Conservation (phyloP, 2,797 vertebrate species). For the Hemitrygon akajei region DNA sequence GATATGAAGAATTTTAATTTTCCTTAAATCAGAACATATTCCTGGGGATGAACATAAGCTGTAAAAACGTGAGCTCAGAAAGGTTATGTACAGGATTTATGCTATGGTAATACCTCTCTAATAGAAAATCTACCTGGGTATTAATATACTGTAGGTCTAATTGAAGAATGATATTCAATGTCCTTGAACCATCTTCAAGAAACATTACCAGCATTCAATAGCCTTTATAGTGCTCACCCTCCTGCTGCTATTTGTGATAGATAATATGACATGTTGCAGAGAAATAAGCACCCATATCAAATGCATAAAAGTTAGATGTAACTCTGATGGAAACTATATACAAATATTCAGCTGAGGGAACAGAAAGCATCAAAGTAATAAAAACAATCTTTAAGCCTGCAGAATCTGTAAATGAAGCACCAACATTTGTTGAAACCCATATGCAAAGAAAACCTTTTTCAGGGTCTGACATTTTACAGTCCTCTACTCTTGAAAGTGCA, state of each 20-base stretch:
- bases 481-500: background rate
- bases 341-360: background rate
- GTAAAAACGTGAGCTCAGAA: conserved; percentile 28
- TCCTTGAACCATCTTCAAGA: background rate
- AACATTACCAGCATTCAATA: background rate
- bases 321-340: background rate
- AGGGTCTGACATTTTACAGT: background rate
- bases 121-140: background rate
- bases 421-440: background rate
- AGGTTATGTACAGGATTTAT: background rate
- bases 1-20: background rate
- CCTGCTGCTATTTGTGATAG: background rate
- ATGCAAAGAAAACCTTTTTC: background rate
- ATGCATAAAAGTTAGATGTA: background rate
- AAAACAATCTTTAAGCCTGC: background rate
- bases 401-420: background rate
- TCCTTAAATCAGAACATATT: background rate
- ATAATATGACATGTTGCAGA: background rate
- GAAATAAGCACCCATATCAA: background rate
- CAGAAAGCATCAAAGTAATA: background rate
- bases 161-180: background rate
- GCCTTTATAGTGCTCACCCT: background rate
- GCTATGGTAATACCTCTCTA: conserved; percentile 11
- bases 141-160: conserved; percentile 21
- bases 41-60: background rate